These are phyloP conservation scores for Phenganax marumi DNA, from an alignment of 92 coral and sea anemone genomes.

Conservation along the genomic window DNA sequence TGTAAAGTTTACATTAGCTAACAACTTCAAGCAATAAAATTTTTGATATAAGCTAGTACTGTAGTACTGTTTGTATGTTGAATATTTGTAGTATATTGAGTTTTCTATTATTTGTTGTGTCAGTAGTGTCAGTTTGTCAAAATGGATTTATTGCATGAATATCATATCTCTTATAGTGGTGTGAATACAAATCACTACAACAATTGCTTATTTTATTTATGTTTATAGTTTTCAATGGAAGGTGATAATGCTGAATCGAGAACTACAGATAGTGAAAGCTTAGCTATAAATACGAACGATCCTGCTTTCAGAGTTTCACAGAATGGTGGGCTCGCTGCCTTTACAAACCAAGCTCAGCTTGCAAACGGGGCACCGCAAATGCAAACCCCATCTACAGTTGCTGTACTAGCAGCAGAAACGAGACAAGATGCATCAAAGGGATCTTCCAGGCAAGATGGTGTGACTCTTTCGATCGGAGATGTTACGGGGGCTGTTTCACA, in stretches of 20 bases:
- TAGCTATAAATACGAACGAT: conserved; percentile 14
- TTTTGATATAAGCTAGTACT: too few relatives aligned
- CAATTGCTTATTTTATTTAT: background rate
- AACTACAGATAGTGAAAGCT: conserved; percentile 14
- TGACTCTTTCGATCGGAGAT: conserved; percentile 69
- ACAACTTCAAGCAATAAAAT: too few relatives aligned
- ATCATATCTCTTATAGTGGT: too few relatives aligned
- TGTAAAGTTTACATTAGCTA: background rate
- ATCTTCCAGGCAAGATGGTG: conserved; percentile 49
- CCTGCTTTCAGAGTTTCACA: conserved; percentile 21
- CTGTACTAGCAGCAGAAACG: background rate
- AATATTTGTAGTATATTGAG: too few relatives aligned
- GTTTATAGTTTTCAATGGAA: conserved; percentile 14
- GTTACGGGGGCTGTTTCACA: conserved; percentile 64
- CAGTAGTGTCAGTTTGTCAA: too few relatives aligned
- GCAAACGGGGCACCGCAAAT: conserved; percentile 28
- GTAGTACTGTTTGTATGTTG: too few relatives aligned
- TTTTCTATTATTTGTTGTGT: too few relatives aligned
- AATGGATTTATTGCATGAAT: too few relatives aligned
- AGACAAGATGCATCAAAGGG: conserved; percentile 25
- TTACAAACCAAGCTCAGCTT: conserved; percentile 13
- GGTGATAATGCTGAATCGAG: conserved; percentile 26
- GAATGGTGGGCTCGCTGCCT: conserved; percentile 24
- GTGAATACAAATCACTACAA: too few relatives aligned
- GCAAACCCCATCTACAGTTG: conserved; percentile 22